A percentile compares a stretch with the other conserved stretches of the same genome.
Conservation (phyloP, 2,113 vertebrate species). For the Anguilla rostrata region DNA sequence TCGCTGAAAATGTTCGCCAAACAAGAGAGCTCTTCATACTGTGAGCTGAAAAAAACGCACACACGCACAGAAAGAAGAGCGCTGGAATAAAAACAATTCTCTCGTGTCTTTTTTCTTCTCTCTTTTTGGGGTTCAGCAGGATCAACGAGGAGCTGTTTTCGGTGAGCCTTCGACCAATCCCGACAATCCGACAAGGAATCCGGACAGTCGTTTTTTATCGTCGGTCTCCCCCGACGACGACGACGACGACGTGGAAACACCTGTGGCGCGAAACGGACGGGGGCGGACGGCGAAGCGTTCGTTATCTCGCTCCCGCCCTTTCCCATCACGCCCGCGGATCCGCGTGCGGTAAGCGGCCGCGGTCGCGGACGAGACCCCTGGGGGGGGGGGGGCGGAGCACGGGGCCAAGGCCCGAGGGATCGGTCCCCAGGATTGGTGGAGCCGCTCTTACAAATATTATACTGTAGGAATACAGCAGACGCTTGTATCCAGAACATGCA, state of each 20-base stretch:
- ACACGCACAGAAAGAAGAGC: not conserved
- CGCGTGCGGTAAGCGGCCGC: constrained; percentile 45
- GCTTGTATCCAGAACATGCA: too few species aligned
- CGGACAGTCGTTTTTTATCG: constrained; percentile 70
- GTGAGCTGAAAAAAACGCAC: not conserved
- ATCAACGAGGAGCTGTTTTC: constrained; percentile 4
- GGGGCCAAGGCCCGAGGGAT: not conserved
- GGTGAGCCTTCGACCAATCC: constrained; percentile 14
- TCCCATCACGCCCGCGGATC: constrained; percentile 55
- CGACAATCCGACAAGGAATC: constrained; percentile 46
- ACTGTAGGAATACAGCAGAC: too few species aligned
- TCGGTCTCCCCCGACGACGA: constrained; percentile 55
- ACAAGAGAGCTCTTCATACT: not conserved
- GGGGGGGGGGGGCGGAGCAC: too few species aligned
- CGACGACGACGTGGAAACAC: constrained; percentile 66
- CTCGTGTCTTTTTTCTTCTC: not conserved
- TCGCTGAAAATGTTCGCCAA: not conserved
- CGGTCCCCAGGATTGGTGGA: constrained; percentile 5
- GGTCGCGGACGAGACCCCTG: not conserved
- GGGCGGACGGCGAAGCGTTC: constrained; percentile 72
- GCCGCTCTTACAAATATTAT: too few species aligned
- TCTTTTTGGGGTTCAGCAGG: not conserved
- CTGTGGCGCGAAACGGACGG: constrained; percentile 60
- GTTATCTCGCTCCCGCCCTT: constrained; percentile 58
- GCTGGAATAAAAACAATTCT: not conserved